Evolutionary conservation across 2,888 invertebrate species (phyloP).

Genomic region (Andrena dorsata): DNA sequence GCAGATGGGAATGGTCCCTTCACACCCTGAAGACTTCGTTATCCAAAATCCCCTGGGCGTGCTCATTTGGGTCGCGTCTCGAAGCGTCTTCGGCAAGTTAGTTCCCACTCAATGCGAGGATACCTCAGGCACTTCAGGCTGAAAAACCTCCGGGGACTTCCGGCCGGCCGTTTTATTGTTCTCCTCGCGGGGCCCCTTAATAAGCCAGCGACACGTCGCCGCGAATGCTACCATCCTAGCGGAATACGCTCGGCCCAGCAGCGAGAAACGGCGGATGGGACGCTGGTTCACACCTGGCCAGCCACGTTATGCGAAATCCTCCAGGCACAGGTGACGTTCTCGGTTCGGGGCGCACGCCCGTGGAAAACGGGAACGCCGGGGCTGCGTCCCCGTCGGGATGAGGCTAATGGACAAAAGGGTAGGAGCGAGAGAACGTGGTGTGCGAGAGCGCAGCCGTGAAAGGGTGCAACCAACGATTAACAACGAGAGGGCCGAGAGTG

Average conservation of each 20-base stretch:
- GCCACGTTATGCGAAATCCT: conserved; percentile 77
- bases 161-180: conserved; percentile 35
- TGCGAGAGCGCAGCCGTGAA: conserved; percentile 72
- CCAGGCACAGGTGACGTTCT: conserved; percentile 77
- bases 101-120: conserved; percentile 3
- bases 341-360: conserved; percentile 45
- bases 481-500: conserved; percentile 77
- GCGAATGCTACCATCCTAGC: conserved; percentile 27
- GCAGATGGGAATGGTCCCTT: conserved; percentile 38
- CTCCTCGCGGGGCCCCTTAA: conserved; percentile 30
- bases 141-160: conserved; percentile 14
- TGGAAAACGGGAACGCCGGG: conserved; percentile 37
- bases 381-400: conserved; percentile 67
- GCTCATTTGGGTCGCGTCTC: conserved; percentile 10
- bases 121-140: conserved; percentile 8
- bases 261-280: conserved; percentile 30
- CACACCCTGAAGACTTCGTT: conserved; percentile 55
- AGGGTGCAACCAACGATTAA: conserved; percentile 82
- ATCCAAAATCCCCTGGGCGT: conserved; percentile 35
- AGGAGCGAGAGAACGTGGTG: conserved; percentile 74
- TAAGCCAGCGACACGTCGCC: conserved; percentile 50
- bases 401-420: conserved; percentile 81
- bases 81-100: conserved; percentile 14
- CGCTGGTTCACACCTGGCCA: conserved; percentile 61
- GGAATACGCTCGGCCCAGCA: conserved; percentile 28